phyloP scores from a whole-genome alignment of 1,140 invertebrate genomes.

The Globodera rostochiensis region DNA sequence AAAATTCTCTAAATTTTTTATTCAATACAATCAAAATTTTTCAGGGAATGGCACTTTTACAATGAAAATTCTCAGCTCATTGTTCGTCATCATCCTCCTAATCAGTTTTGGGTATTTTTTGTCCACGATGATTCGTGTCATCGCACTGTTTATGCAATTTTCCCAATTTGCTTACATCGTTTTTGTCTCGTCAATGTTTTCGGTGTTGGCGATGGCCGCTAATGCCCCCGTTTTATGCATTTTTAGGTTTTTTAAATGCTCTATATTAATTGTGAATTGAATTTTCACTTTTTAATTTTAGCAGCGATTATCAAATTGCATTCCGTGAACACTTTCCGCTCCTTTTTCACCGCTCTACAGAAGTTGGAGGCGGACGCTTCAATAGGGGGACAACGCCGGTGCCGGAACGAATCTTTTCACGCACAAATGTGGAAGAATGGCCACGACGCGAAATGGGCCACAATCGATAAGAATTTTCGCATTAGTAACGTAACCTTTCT shows the following conservation, averaged over 20 bases:
- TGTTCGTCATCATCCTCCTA: background rate
- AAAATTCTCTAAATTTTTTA: background rate
- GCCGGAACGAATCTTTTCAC: too few species aligned
- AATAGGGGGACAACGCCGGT: too few species aligned
- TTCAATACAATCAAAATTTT: background rate
- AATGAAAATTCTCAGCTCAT: background rate
- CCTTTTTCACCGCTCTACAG: background rate
- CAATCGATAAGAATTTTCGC: too few species aligned
- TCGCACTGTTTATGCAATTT: background rate
- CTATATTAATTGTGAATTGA: background rate
- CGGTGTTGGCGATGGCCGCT: background rate
- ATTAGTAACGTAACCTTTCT: too few species aligned
- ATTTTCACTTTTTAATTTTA: background rate
- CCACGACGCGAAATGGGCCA: too few species aligned
- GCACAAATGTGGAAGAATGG: too few species aligned
- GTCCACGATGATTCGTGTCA: background rate
- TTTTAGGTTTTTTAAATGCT: background rate
- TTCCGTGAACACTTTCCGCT: background rate
- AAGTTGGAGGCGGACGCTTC: too few species aligned
- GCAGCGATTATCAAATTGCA: background rate
- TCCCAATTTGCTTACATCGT: background rate
- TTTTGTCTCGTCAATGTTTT: background rate
- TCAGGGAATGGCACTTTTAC: background rate
- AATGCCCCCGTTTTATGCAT: background rate
- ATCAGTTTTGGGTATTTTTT: background rate